Conservation (phyloP, 2,888 invertebrate genomes). For the Pterobdella sp. region DNA sequence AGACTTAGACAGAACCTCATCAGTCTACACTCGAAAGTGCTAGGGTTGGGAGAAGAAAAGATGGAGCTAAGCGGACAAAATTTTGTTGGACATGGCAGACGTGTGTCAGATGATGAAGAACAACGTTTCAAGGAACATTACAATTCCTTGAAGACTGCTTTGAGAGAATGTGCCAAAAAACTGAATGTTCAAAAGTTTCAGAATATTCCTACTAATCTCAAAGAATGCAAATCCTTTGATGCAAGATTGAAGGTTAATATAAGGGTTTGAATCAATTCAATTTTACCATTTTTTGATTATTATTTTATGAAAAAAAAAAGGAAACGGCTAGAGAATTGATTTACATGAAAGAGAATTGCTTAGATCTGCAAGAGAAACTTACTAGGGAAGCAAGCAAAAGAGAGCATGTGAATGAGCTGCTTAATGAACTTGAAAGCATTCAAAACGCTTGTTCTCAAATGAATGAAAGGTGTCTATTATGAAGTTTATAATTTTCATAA, state of each 20-base stretch:
- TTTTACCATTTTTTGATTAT: too few species aligned
- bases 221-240: neutral
- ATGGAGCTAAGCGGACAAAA: neutral
- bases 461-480: neutral
- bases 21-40: neutral
- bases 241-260: neutral
- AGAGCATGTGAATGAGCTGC: neutral
- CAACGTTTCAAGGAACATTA: neutral
- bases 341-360: neutral
- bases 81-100: neutral
- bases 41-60: neutral
- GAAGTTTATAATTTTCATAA: neutral
- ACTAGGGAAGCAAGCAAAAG: neutral
- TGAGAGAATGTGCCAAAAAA: neutral
- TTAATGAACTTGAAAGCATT: neutral
- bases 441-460: neutral
- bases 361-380: neutral
- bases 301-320: neutral
- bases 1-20: neutral
- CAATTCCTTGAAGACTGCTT: neutral
- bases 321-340: neutral
- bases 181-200: neutral
- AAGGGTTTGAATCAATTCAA: too few species aligned
- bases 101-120: neutral
- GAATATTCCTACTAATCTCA: neutral